Percentiles rank a stretch among this genome's conserved stretches.
phyloP scores from a whole-genome alignment of 2,888 invertebrate genomes.

The Dynastes grantii region DNA sequence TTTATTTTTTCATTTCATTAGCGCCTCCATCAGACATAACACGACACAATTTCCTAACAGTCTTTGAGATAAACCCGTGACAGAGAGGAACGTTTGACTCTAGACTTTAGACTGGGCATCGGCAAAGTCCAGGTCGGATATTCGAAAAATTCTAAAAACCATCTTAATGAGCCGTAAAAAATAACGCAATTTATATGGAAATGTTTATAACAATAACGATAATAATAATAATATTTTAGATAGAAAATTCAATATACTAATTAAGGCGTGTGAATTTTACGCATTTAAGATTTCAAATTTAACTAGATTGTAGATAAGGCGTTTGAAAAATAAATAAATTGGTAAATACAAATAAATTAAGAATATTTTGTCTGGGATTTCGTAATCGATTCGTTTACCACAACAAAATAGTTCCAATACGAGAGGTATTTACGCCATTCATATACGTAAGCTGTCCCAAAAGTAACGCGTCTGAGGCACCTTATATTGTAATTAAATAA shows the following conservation, averaged over 20 bases:
- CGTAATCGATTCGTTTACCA: too few relatives aligned
- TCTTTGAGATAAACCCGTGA: conserved; percentile 2
- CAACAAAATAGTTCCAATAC: too few relatives aligned
- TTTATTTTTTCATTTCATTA: not conserved
- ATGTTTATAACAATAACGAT: conserved; percentile 10
- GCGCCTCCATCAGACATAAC: not conserved
- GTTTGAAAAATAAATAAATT: too few relatives aligned
- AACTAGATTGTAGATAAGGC: not conserved
- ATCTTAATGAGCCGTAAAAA: not conserved
- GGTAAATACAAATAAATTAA: too few relatives aligned
- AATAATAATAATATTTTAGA: not conserved
- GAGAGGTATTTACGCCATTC: too few relatives aligned
- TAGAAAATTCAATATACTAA: not conserved
- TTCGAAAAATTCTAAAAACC: not conserved
- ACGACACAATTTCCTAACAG: not conserved
- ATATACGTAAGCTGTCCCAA: too few relatives aligned
- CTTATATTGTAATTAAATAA: too few relatives aligned
- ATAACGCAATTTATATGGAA: conserved; percentile 1
- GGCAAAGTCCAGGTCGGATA: not conserved
- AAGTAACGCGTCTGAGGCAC: too few relatives aligned
- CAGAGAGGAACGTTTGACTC: conserved; percentile 4
- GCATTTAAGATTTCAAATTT: not conserved
- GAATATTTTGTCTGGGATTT: too few relatives aligned
- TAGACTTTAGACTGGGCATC: conserved; percentile 8
- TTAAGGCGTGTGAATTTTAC: not conserved